Evolutionary conservation across 2,888 invertebrate genomes (phyloP).

Genomic region (Coenonympha glycerion): DNA sequence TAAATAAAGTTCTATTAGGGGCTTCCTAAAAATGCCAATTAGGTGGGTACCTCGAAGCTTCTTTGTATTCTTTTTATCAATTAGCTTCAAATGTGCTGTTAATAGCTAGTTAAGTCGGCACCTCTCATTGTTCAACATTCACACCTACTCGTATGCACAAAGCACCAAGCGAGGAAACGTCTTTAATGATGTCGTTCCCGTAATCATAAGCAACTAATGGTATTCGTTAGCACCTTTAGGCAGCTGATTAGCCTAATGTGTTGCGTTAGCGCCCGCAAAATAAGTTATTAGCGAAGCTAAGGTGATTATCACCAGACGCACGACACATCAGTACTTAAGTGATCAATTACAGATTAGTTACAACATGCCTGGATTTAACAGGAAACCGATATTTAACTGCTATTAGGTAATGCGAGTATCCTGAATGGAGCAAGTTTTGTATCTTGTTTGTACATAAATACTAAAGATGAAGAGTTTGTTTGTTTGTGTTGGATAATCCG

Average conservation of each 20-base stretch:
- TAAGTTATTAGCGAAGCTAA: conserved; percentile 13
- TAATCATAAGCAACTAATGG: conserved; percentile 3
- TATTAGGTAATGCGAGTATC: background rate
- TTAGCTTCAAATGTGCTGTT: background rate
- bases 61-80: background rate
- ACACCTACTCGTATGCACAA: background rate
- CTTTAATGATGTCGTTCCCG: conserved; percentile 7
- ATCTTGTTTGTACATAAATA: background rate
- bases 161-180: background rate
- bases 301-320: conserved; percentile 8
- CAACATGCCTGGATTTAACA: background rate
- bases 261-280: conserved; percentile 13
- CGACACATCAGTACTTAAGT: conserved; percentile 10
- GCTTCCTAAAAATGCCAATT: too few species aligned
- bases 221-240: conserved; percentile 17
- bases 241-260: conserved; percentile 19
- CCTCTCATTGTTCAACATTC: background rate
- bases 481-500: too few species aligned
- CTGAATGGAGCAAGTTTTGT: background rate
- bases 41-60: too few species aligned
- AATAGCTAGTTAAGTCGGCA: background rate
- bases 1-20: too few species aligned
- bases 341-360: conserved; percentile 12
- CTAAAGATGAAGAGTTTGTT: too few species aligned
- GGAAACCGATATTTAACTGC: conserved; percentile 10